Base-by-base conservation (phyloP, 1,140 invertebrate species). In the Drosophila yakuba region DNA sequence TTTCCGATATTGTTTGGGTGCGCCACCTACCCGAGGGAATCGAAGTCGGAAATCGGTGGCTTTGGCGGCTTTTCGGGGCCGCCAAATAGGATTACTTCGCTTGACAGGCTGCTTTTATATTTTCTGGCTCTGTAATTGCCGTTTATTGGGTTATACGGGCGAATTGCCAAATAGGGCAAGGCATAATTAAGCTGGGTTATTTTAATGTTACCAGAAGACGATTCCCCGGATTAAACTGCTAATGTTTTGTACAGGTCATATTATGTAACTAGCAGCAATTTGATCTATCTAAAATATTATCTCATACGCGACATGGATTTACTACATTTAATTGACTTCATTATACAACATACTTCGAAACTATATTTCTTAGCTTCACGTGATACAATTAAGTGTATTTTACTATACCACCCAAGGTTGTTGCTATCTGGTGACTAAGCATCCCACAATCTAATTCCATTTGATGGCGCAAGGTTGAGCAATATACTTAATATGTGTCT, bases 1-100 rank as follows among this genome's bases (percentile, higher is more conserved):
- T 76, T 86, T 85, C 62, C 58, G 48, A 71, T 55, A 55, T 47
- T 74, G 55, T 62, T 45, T 73, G 82, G 81, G 81, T 86, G 81
- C 56, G 79, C 62, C 67, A n/a, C 7, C 48, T 32, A 39, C 12
- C 58, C 57, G 38, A 45, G 38, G 50, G 50, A 36, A 52, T 20
- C 28, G 28, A 52, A 52, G 50, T 52, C 10, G 48, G 57, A n/a
- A 74, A 71, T 73, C 28, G 67, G 48, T 69, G 64, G 35, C 15
- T 85, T 60, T 59, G 82, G 81, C 82, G 61, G 64, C 59, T 51
- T 41, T 44, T 61, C 59, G 57, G 55, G 50, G 52, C 56, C 72
- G 41, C 45, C 38, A 83, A 83, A 83, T 83, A 85, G 80, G 80
- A 83, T 83, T 81, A 81, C 17, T 59, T 73, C 59, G 58, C 64